Evolutionary conservation across 1,140 invertebrate species (phyloP).

Genomic region (Chironomus striatipennis): DNA sequence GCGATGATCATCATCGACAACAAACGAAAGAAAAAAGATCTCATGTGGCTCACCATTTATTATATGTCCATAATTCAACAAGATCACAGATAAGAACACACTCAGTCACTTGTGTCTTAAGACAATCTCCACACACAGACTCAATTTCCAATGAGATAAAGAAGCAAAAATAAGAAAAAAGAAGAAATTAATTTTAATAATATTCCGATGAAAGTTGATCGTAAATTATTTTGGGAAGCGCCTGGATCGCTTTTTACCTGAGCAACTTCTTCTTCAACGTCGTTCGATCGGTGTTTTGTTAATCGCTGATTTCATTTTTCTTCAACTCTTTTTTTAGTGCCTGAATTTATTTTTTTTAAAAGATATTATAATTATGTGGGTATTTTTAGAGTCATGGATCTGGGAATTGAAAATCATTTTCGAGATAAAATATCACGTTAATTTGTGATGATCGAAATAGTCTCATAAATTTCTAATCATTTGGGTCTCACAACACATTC

Average conservation of each 20-base stretch:
- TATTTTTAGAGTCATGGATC: neutral
- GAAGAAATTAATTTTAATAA: constrained; percentile 8
- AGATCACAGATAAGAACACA: neutral
- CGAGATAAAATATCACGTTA: constrained; percentile 3
- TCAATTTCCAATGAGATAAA: no score
- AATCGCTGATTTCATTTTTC: neutral
- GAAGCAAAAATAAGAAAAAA: neutral
- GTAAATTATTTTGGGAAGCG: neutral
- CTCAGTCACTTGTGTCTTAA: no score
- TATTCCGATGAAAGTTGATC: constrained; percentile 1
- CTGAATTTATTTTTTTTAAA: neutral
- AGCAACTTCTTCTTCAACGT: neutral
- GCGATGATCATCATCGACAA: no score
- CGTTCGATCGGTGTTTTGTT: neutral
- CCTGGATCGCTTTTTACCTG: neutral
- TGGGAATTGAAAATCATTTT: neutral
- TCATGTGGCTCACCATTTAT: neutral
- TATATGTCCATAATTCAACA: neutral
- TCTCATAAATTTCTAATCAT: neutral
- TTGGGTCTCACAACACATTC: neutral
- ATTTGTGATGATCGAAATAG: constrained; percentile 2
- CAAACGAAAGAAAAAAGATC: neutral
- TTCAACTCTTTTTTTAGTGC: no score
- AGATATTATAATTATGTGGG: constrained; percentile 9
- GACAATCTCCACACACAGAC: no score